Percentiles rank a stretch among this genome's conserved stretches.
Conservation (phyloP, 1,140 invertebrate genomes). For the Panagrolaimus sp. region DNA sequence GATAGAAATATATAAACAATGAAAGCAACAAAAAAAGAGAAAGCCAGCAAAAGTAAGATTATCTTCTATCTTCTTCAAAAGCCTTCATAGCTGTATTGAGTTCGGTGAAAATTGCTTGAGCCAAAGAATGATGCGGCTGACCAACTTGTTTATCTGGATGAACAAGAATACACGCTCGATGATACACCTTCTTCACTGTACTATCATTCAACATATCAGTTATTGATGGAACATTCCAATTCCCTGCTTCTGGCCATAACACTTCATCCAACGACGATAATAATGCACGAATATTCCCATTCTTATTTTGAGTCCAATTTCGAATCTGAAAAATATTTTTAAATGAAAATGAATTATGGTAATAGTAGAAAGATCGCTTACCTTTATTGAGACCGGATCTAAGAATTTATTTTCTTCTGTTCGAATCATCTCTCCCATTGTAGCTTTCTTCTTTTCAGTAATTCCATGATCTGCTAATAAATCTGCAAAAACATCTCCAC, state of each 20-base stretch:
- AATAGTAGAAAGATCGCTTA: not conserved
- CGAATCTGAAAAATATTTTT: constrained; percentile 59
- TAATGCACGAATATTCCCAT: constrained; percentile 86
- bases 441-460: constrained; percentile 31
- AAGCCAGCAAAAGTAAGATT: not conserved
- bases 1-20: too few relatives aligned
- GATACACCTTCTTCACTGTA: constrained; percentile 76
- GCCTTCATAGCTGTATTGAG: constrained; percentile 95
- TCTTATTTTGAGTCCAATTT: constrained; percentile 88
- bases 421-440: constrained; percentile 42
- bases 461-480: constrained; percentile 48
- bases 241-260: constrained; percentile 78
- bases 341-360: not conserved
- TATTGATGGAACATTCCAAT: constrained; percentile 88
- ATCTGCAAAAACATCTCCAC: constrained; percentile 43
- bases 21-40: not conserved
- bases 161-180: constrained; percentile 87
- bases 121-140: constrained; percentile 65
- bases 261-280: constrained; percentile 87
- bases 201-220: constrained; percentile 75
- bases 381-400: constrained; percentile 35
- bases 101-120: constrained; percentile 92
- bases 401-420: constrained; percentile 38
- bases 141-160: constrained; percentile 82
- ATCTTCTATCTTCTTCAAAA: constrained; percentile 68